Base-by-base conservation (phyloP, 2,797 vertebrate species). In the Echiichthys vipera region DNA sequence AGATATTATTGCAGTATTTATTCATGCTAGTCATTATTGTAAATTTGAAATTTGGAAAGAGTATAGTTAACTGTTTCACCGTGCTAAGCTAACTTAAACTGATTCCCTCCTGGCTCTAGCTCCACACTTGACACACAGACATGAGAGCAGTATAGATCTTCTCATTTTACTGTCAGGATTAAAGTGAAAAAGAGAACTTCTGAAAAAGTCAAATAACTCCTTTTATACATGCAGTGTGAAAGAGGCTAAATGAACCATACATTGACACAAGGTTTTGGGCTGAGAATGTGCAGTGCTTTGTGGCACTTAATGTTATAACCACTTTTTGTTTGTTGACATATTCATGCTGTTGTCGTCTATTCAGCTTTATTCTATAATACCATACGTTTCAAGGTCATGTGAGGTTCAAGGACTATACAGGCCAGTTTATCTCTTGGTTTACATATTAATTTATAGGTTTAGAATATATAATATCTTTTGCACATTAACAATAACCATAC, bases 401-500 rank as follows among this genome's bases (percentile, higher is more conserved):
- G 64, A 78, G 57, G 68, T 80, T 72, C 62, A 79, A 65, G 30
- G 51, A 68, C 49, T 32, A 40, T 42, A 69, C 22, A 80, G 81
- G 66, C 42, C 80, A 84, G 73, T 86, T 75, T 55, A 66, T 77
- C 10, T 70, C 68, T 80, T 47, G 62, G 69, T 80, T 81, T 78
- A 68, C 75, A 62, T 71, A 54, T 65, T 54, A 68, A 71, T 71
- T 8, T 1, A 72, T 63, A 71, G 34, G 57, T 74, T 64, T 83
- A 61, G 65, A 64, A 84, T 87, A 57, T 78, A 78, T 70, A 61
- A 62, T 72, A 55, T 65, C 46, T 71, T 81, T 84, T 83, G 82
- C 80, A 82, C 80, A 88, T 74, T 50, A 25, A 72, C 66, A 62
- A 71, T 79, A 71, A 65, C 49, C 73, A 64, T 34, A 71, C 24